Base-by-base conservation (phyloP, 2,888 invertebrate genomes). In the Trachelus troglodyta region DNA sequence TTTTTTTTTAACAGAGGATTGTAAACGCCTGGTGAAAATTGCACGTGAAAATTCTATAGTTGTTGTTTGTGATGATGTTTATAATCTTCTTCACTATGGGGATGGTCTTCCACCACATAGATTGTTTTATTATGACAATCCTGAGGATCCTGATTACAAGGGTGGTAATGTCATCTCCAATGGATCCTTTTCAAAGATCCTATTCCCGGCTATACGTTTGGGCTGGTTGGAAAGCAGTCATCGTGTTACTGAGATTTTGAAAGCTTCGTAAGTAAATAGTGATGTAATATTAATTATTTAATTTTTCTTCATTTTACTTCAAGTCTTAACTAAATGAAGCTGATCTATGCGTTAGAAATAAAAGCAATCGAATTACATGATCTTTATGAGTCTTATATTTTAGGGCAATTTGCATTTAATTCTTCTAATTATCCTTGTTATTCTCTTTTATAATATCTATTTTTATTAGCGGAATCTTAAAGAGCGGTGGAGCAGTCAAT, bases 181-280 rank as follows among this genome's bases (percentile, higher is more conserved):
- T 87, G 93, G 94, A 34, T 93, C 93, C 1, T 95, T 95, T 88
- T 94, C 95, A 0, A 95, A 95, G 90, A 93, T 94, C 75, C 87
- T 95, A 78, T 93, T 93, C 0, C 95, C 95, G 1, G 94, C 94
- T 0, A 85, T 95, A 30, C 92, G 95, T n/a, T 86, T 94, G 23
- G 95, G 95, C 4, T 95, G 95, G 95, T 89, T 95, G 34, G 95
- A 95, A 86, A 92, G 93, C 33, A 92, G 93, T 3, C 86, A 92
- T 4, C 89, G 92, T 35, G 81, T 93, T 23, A 91, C 92, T 69
- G 87, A 89, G 1, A 85, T 90, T 40, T 82, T 93, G 4, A 90
- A 90, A 77, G 77, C 85, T 12, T 91, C 92, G 92, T 92, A 84
- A 90, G 89, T 83, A 69, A 37, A 80, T 31, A 4, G 35, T 56